Base-by-base conservation (phyloP, 2,888 invertebrate species). In the Agrilus cyanescens region DNA sequence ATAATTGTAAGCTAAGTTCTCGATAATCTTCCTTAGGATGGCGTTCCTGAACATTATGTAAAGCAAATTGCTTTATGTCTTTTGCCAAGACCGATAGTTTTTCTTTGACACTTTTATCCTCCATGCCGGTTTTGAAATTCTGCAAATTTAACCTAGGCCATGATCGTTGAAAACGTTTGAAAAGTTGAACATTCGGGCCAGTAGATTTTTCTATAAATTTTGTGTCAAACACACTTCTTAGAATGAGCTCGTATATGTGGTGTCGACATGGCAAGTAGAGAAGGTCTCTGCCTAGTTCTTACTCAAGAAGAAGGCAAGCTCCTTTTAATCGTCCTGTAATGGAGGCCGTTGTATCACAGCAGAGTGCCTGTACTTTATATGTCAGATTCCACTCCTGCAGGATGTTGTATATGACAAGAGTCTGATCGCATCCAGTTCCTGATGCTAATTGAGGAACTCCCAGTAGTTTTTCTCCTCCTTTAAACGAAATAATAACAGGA, bases 301-400 rank as follows among this genome's bases (percentile, higher is more conserved):
- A 46, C 50, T 58, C 53, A n/a, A 58, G 40, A 32, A 54, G 35
- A 29, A 48, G 43, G 46, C 50, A 52, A 16, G 54, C 48, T 44
- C 53, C 51, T 46, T 53, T 52, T 13, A 46, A 42, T 15, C 29
- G 47, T 15, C 55, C 53, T 32, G 52, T 50, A 45, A 57, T 57
- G 15, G 55, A 44, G 29, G 54, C 50, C 20, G 55, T 54, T 2
- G 57, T 57, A 38, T 57, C 53, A 50, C 48, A 56, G 50, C 53
- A 51, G n/a, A 55, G 7, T 38, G 48, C 47, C 44, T 50, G 46
- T 12, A 56, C 47, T 37, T 49, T 44, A 13, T 51, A 47, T 31
- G 40, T 32, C 29, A 56, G 38, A 32, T 48, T 44, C 52, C 53
- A 55, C 14, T 55, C 52, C 4, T 46, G 31, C 12, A 52, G 35